phyloP scores from a whole-genome alignment of 2,888 invertebrate species.

The Slavum lentiscoides region DNA sequence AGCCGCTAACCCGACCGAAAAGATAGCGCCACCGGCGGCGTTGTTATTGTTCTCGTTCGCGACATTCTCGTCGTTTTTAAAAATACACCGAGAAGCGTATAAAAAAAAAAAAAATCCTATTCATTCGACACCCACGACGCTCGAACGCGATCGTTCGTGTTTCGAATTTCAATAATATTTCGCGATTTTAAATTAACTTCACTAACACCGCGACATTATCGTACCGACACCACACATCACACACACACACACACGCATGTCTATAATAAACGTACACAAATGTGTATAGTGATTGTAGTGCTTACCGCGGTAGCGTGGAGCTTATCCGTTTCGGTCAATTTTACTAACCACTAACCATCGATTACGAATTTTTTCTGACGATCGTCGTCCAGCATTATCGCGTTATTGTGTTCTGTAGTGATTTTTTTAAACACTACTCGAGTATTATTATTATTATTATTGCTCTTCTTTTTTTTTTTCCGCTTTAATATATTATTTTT shows the following conservation, averaged over 20 bases:
- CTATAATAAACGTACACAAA: no score
- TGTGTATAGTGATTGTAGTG: slow-evolving; percentile 10
- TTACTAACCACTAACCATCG: slow-evolving; percentile 49
- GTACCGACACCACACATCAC: not conserved
- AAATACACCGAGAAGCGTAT: not conserved
- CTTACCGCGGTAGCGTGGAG: slow-evolving; percentile 23
- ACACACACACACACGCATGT: not conserved
- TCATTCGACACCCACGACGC: not conserved
- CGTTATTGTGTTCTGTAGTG: slow-evolving; percentile 15
- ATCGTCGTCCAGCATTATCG: slow-evolving; percentile 23
- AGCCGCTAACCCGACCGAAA: not conserved
- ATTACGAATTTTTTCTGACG: slow-evolving; percentile 35
- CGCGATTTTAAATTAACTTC: not conserved
- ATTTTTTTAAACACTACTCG: not conserved
- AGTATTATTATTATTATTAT: not conserved
- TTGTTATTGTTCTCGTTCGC: slow-evolving; percentile 31
- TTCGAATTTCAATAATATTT: not conserved
- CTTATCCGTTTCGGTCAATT: slow-evolving; percentile 29
- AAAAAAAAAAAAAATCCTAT: no score
- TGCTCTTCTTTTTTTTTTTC: not conserved
- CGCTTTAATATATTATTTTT: not conserved
- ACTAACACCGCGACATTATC: not conserved
- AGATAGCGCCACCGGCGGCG: slow-evolving; percentile 41
- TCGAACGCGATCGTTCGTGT: not conserved
- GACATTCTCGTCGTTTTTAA: slow-evolving; percentile 6